Conservation (phyloP, 1,140 invertebrate genomes). For the Scaptodrosophila lebanonensis region DNA sequence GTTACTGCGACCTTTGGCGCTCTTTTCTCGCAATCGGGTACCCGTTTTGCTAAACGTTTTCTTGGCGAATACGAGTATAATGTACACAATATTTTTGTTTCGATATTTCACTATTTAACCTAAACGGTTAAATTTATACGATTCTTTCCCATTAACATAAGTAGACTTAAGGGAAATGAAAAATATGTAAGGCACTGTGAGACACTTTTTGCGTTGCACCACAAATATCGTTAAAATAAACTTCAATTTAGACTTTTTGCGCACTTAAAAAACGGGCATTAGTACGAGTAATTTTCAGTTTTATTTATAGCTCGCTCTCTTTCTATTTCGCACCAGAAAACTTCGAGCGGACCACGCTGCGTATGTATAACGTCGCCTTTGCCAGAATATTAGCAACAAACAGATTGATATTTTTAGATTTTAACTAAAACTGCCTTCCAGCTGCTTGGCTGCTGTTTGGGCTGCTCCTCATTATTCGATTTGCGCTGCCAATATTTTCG, state of each 20-base stretch:
- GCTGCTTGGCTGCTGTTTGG: constrained; percentile 39
- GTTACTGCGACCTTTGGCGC: constrained; percentile 50
- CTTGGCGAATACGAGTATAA: not conserved
- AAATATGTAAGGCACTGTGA: too few species aligned
- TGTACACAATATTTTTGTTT: constrained; percentile 3
- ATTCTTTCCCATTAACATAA: constrained; percentile 20
- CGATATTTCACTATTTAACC: constrained; percentile 10
- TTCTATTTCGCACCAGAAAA: constrained; percentile 44
- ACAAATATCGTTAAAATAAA: constrained; percentile 19
- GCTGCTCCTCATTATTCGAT: constrained; percentile 32
- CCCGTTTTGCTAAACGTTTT: constrained; percentile 50
- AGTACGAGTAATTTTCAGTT: constrained; percentile 30
- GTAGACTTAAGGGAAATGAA: constrained; percentile 32
- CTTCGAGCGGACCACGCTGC: constrained; percentile 44
- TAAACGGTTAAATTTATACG: constrained; percentile 18
- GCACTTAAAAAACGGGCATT: constrained; percentile 63
- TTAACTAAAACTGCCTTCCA: constrained; percentile 7
- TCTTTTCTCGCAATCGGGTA: constrained; percentile 57
- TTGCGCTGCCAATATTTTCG: constrained; percentile 35
- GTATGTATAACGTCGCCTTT: constrained; percentile 42
- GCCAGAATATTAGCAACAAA: constrained; percentile 47
- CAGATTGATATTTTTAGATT: not conserved
- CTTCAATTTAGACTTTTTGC: constrained; percentile 48
- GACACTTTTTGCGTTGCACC: constrained; percentile 36
- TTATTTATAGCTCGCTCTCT: constrained; percentile 8